Evolutionary conservation across 2,113 vertebrate genomes (phyloP).

Genomic region (Grammomys dolichurus): DNA sequence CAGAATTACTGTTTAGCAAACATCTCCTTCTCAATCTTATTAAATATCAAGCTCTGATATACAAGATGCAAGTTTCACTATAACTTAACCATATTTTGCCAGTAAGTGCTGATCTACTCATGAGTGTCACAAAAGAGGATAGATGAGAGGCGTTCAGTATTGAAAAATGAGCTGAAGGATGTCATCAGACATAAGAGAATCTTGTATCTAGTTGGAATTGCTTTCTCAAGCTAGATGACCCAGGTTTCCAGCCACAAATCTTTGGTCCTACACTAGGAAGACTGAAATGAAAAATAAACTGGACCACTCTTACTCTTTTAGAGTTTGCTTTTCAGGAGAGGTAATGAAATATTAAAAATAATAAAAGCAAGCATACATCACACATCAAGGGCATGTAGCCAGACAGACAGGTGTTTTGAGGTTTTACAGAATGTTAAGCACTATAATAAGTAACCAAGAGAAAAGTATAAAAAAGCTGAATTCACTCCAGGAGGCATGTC

Average conservation of each 20-base stretch:
- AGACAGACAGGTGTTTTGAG: neutral
- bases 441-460: neutral
- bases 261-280: neutral
- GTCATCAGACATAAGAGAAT: neutral
- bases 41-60: neutral
- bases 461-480: neutral
- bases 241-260: neutral
- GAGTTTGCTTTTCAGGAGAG: neutral
- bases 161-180: neutral
- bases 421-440: neutral
- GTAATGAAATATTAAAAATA: neutral
- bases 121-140: neutral
- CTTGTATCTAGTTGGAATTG: neutral
- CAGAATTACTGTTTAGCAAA: neutral
- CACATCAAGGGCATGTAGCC: neutral
- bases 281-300: neutral
- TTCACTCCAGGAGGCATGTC: neutral
- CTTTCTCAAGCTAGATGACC: neutral
- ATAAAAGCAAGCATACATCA: slow-evolving; percentile 37
- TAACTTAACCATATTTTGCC: neutral
- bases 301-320: neutral
- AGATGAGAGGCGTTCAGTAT: neutral
- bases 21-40: neutral
- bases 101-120: neutral
- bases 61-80: neutral